Conservation (phyloP, 2,888 invertebrate genomes). For the Hyalella azteca region DNA sequence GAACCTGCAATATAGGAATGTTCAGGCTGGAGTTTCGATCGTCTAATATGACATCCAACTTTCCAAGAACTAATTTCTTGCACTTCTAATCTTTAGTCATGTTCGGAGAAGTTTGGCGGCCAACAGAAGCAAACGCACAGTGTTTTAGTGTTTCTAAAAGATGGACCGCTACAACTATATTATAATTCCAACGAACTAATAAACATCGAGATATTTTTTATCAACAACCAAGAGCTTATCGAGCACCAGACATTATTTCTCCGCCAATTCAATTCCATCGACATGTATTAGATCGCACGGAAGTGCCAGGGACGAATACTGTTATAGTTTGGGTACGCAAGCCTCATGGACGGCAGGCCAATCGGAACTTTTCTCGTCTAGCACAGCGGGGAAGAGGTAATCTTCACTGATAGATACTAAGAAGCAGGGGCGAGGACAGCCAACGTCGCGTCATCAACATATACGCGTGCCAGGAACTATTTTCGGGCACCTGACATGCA, state of each 20-base stretch:
- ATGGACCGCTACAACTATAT: too few species aligned
- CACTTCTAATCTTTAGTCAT: too few species aligned
- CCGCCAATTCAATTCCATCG: neutral
- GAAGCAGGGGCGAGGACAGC: neutral
- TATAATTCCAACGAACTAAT: neutral
- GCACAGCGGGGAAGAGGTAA: neutral
- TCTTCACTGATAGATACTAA: neutral
- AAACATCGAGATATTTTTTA: neutral
- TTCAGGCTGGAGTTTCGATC: too few species aligned
- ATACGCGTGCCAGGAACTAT: neutral
- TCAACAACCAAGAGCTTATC: neutral
- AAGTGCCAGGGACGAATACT: neutral
- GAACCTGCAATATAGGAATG: too few species aligned
- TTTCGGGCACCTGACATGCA: neutral
- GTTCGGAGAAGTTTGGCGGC: too few species aligned
- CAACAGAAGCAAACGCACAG: too few species aligned
- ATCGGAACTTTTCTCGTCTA: slow-evolving; percentile 3
- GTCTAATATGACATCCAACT: too few species aligned
- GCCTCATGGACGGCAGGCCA: neutral
- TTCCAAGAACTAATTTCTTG: too few species aligned
- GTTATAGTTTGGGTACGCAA: neutral
- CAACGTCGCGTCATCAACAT: neutral
- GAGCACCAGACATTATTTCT: neutral
- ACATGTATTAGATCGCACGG: neutral
- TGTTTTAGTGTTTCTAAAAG: too few species aligned